phyloP scores from a whole-genome alignment of 2,113 vertebrate species.

The Oryzias melastigma region DNA sequence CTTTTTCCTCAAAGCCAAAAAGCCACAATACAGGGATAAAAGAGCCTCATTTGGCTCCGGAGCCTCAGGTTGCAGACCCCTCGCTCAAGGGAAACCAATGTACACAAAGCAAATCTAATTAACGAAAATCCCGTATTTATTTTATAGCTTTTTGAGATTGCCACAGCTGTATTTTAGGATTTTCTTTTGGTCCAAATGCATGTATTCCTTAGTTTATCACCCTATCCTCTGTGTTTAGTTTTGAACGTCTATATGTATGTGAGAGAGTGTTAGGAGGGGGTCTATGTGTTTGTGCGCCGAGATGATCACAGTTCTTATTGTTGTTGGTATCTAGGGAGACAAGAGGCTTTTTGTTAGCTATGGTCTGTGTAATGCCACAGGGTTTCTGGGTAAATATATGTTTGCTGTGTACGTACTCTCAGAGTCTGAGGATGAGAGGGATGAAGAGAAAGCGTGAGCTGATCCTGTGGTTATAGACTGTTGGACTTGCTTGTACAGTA shows the following conservation, averaged over 20 bases:
- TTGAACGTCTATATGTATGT: constrained; percentile 13
- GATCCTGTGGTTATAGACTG: constrained; percentile 70
- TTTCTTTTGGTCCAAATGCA: background rate
- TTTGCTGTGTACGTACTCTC: constrained; percentile 29
- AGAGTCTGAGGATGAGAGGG: constrained; percentile 19
- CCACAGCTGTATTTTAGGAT: background rate
- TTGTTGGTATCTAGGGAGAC: constrained; percentile 60
- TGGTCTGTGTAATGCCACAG: constrained; percentile 38
- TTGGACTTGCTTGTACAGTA: constrained; percentile 69
- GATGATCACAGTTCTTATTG: constrained; percentile 67
- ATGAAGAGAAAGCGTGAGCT: constrained; percentile 56
- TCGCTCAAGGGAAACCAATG: background rate
- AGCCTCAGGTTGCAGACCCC: too few species aligned
- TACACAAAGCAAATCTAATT: too few species aligned
- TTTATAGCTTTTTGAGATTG: background rate
- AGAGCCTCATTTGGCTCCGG: too few species aligned
- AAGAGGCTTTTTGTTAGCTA: constrained; percentile 63
- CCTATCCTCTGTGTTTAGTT: constrained; percentile 15
- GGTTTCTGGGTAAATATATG: constrained; percentile 22
- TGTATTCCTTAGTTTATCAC: constrained; percentile 15
- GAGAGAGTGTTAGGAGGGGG: constrained; percentile 3
- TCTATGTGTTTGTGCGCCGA: constrained; percentile 16
- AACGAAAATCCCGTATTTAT: background rate
- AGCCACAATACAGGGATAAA: too few species aligned
- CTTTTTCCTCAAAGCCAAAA: too few species aligned